These are phyloP conservation scores for Nysson spinosus DNA, from an alignment of 2,888 invertebrate genomes.

Conservation along the genomic window DNA sequence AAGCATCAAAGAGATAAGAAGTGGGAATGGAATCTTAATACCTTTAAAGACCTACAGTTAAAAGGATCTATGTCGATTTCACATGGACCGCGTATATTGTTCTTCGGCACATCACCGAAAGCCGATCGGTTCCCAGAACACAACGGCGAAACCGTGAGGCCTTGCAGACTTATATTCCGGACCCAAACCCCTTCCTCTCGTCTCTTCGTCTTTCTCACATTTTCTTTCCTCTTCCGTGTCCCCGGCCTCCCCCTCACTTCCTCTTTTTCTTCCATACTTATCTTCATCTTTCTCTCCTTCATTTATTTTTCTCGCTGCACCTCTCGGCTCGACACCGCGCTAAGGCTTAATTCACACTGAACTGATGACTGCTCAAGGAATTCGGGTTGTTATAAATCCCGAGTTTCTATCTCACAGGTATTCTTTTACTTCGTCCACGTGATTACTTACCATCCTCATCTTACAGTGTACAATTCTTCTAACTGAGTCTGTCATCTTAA, in stretches of 20 bases:
- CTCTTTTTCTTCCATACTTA: constrained; percentile 20
- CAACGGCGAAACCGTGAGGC: constrained; percentile 48
- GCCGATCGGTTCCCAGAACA: constrained; percentile 58
- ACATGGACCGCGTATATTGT: constrained; percentile 29
- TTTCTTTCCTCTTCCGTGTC: constrained; percentile 46
- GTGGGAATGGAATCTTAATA: too few relatives aligned
- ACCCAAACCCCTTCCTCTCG: constrained; percentile 45
- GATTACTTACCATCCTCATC: too few relatives aligned
- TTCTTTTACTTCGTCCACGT: too few relatives aligned
- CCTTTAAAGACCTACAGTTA: constrained; percentile 20
- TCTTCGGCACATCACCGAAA: constrained; percentile 28
- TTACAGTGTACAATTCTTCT: too few relatives aligned
- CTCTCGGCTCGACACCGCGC: constrained; percentile 17
- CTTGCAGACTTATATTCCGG: constrained; percentile 42
- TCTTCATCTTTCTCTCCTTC: constrained; percentile 17
- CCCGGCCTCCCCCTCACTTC: constrained; percentile 18
- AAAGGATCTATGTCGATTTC: constrained; percentile 19
- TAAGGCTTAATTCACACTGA: constrained; percentile 42
- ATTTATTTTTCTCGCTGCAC: constrained; percentile 46
- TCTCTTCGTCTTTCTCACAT: constrained; percentile 48
- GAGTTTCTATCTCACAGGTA: too few relatives aligned
- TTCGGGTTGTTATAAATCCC: too few relatives aligned
- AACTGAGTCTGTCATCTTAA: too few relatives aligned
- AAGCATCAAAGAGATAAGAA: too few relatives aligned
- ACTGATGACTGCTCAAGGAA: too few relatives aligned